Conservation (phyloP, 2,113 vertebrate genomes). For the Dicerorhinus sumatrensis region DNA sequence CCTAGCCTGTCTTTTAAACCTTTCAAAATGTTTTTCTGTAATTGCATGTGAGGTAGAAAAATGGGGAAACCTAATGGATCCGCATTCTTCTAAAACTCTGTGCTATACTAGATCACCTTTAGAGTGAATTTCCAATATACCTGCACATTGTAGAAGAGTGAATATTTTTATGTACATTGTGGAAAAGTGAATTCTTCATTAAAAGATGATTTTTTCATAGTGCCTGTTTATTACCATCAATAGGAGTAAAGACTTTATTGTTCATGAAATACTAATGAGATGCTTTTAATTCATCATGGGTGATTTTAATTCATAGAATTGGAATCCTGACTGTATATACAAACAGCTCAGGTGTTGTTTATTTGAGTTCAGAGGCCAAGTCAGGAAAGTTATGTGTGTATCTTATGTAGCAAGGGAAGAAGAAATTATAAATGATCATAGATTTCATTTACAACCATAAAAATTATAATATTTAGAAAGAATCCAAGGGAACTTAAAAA, state of each 20-base stretch:
- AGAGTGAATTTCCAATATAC: not conserved
- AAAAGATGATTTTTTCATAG: not conserved
- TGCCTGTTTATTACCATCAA: not conserved
- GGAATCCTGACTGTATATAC: conserved; percentile 12
- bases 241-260: not conserved
- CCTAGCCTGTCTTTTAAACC: not conserved
- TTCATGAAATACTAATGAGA: not conserved
- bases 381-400: not conserved
- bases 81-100: not conserved
- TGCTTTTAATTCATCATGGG: not conserved
- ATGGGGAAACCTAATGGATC: not conserved
- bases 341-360: not conserved
- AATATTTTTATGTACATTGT: not conserved
- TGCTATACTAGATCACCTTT: not conserved
- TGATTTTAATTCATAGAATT: not conserved
- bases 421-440: not conserved
- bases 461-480: conserved; percentile 9
- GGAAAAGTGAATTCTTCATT: conserved; percentile 43
- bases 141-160: not conserved
- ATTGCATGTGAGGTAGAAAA: not conserved
- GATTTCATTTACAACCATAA: conserved; percentile 22
- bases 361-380: conserved; percentile 1
- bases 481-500: not conserved
- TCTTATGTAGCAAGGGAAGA: not conserved
- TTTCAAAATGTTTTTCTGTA: not conserved